These are phyloP conservation scores for Belgica antarctica DNA, from an alignment of 2,888 invertebrate species.

Conservation along the genomic window DNA sequence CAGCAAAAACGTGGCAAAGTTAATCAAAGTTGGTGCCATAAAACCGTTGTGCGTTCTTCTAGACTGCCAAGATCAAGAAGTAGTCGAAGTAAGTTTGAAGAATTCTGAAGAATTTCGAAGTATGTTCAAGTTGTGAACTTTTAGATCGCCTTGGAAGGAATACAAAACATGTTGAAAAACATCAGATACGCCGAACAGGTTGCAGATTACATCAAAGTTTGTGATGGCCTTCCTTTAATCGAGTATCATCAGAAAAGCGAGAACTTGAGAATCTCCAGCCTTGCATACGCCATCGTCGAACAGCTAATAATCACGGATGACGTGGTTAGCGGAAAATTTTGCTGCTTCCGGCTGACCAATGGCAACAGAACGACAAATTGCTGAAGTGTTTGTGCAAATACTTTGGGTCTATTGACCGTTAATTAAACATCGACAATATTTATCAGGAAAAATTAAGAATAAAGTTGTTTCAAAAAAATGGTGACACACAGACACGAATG, in stretches of 20 bases:
- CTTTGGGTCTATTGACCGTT: too few relatives aligned
- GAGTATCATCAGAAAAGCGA: slow-evolving; percentile 95
- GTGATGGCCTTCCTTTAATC: slow-evolving; percentile 96
- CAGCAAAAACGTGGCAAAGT: slow-evolving; percentile 82
- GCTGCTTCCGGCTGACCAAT: too few relatives aligned
- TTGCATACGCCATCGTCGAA: slow-evolving; percentile 98
- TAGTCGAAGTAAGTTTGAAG: slow-evolving; percentile 61
- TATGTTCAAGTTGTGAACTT: slow-evolving; percentile 48
- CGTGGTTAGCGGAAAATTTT: too few relatives aligned
- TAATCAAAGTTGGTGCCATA: slow-evolving; percentile 89
- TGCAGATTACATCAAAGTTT: slow-evolving; percentile 94
- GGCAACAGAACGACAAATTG: too few relatives aligned
- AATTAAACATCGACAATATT: too few relatives aligned
- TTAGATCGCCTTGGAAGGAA: slow-evolving; percentile 92
- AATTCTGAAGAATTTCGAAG: too few relatives aligned
- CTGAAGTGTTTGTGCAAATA: too few relatives aligned
- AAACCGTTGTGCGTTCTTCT: slow-evolving; percentile 94
- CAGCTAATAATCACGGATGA: too few relatives aligned
- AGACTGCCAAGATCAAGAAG: slow-evolving; percentile 92
- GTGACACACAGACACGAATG: too few relatives aligned
- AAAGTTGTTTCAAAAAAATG: too few relatives aligned
- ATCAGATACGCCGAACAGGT: slow-evolving; percentile 79
- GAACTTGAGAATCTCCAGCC: slow-evolving; percentile 97
- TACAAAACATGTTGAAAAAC: slow-evolving; percentile 97
- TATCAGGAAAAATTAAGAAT: too few relatives aligned